phyloP scores from a whole-genome alignment of 1,140 invertebrate species.

The Chionoecetes opilio region DNA sequence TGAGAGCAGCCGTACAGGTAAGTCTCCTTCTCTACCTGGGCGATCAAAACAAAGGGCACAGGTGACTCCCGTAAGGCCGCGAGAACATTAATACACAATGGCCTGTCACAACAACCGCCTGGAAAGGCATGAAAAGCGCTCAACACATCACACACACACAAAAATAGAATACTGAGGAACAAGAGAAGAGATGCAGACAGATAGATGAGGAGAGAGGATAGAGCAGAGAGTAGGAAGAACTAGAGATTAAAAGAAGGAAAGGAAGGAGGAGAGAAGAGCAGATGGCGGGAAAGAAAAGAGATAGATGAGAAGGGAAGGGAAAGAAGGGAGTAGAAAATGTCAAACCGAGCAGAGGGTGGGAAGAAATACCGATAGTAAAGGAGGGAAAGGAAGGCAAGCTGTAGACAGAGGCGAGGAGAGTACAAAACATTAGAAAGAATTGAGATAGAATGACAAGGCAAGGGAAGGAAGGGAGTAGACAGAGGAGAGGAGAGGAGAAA shows the following conservation, averaged over 20 bases:
- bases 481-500: no score
- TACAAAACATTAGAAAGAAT: no score
- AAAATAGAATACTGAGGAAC: background rate
- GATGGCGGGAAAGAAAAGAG: background rate
- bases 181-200: background rate
- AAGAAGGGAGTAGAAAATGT: background rate
- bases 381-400: no score
- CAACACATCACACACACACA: no score
- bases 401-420: no score
- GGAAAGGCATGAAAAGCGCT: background rate
- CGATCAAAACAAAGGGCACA: background rate
- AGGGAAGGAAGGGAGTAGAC: no score
- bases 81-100: background rate
- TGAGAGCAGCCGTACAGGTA: background rate
- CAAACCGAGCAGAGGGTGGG: no score
- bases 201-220: background rate
- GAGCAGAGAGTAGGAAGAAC: background rate
- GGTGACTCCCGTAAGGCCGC: background rate
- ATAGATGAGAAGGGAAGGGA: background rate
- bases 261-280: background rate
- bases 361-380: no score
- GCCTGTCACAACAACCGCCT: background rate
- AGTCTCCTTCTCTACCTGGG: background rate
- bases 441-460: no score
- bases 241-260: background rate